These are phyloP conservation scores for Aromia moschata DNA, from an alignment of 2,888 invertebrate species.

Conservation along the genomic window DNA sequence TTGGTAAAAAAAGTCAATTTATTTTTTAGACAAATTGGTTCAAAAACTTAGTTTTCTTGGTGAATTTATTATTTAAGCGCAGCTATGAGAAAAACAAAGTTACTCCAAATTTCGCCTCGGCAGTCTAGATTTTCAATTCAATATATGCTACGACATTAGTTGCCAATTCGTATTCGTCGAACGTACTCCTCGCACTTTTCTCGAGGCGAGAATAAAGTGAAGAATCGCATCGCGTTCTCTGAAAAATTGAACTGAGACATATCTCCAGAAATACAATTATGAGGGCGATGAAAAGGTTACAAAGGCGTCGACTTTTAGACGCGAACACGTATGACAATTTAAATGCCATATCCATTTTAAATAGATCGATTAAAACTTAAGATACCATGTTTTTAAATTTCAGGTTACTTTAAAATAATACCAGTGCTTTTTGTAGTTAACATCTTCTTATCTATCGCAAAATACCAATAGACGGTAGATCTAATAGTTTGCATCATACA, in stretches of 20 bases:
- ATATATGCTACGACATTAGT: slow-evolving; percentile 63
- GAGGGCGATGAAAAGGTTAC: slow-evolving; percentile 22
- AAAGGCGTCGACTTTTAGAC: slow-evolving; percentile 28
- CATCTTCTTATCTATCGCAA: no score
- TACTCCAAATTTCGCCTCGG: slow-evolving; percentile 37
- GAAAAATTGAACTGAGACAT: slow-evolving; percentile 27
- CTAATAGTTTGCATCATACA: no score
- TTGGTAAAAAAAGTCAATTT: no score
- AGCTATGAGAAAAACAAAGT: slow-evolving; percentile 19
- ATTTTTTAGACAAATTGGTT: no score
- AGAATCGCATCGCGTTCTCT: slow-evolving; percentile 42
- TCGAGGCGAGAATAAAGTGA: slow-evolving; percentile 58
- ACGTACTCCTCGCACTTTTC: slow-evolving; percentile 50
- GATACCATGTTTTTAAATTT: no score
- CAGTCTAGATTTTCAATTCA: slow-evolving; percentile 45
- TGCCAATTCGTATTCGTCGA: slow-evolving; percentile 69
- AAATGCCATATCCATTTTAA: no score
- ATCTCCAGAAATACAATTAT: slow-evolving; percentile 34
- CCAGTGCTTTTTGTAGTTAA: no score
- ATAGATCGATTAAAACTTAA: no score
- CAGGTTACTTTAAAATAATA: no score
- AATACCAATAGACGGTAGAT: no score
- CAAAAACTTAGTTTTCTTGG: no score
- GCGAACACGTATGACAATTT: no score
- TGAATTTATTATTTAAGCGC: background rate